Conservation (phyloP, 2,888 invertebrate species). For the Orchesella flavescens region DNA sequence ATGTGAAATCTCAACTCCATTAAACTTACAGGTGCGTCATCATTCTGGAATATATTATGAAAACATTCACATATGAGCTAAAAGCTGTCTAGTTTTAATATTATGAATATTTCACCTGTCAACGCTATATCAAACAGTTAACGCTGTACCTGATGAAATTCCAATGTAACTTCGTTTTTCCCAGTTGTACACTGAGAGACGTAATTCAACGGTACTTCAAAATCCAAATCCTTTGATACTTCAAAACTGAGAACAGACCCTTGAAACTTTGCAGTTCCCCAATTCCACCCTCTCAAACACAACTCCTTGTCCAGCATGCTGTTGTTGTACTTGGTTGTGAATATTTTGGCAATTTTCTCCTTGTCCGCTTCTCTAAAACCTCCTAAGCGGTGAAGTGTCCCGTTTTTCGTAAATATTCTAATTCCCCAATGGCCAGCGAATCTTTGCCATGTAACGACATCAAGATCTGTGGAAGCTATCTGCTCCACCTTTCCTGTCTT, state of each 20-base stretch:
- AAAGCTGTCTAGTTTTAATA: no score
- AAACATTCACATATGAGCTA: background rate
- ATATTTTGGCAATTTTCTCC: slow-evolving; percentile 93
- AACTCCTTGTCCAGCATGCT: slow-evolving; percentile 93
- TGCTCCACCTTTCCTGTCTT: slow-evolving; percentile 98
- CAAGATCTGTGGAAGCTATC: slow-evolving; percentile 87
- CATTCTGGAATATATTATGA: slow-evolving; percentile 81
- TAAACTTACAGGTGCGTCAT: slow-evolving; percentile 96
- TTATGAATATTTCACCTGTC: background rate
- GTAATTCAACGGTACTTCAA: slow-evolving; percentile 96
- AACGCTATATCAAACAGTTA: slow-evolving; percentile 33
- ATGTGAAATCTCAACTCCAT: slow-evolving; percentile 99
- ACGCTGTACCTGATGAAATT: slow-evolving; percentile 89
- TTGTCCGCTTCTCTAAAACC: slow-evolving; percentile 95
- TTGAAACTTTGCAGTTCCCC: slow-evolving; percentile 96
- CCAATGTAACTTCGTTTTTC: slow-evolving; percentile 98
- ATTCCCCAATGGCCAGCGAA: slow-evolving; percentile 93
- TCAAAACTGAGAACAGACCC: slow-evolving; percentile 91
- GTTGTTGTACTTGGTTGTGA: slow-evolving; percentile 86
- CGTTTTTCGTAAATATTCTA: slow-evolving; percentile 91
- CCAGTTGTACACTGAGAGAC: slow-evolving; percentile 96
- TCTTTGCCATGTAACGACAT: slow-evolving; percentile 92
- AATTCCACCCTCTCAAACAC: slow-evolving; percentile 98
- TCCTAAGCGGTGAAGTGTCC: slow-evolving; percentile 90
- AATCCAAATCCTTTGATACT: slow-evolving; percentile 84